phyloP scores from a whole-genome alignment of 2,797 vertebrate genomes.

The Sylvilagus floridanus region DNA sequence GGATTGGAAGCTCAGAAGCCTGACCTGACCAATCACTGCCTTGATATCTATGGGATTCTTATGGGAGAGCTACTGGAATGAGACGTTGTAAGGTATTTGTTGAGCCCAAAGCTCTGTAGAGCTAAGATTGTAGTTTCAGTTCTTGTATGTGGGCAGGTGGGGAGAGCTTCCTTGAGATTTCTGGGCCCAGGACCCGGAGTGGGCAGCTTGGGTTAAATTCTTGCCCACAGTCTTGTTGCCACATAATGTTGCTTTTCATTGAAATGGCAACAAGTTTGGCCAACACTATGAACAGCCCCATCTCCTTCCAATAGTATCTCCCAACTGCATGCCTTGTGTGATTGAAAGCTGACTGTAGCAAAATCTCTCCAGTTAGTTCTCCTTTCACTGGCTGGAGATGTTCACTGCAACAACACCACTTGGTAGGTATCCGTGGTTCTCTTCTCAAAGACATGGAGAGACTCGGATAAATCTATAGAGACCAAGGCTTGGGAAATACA shows the following conservation, averaged over 20 bases:
- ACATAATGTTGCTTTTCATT: background rate
- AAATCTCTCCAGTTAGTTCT: background rate
- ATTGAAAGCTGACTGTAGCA: background rate
- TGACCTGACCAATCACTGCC: background rate
- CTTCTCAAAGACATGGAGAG: background rate
- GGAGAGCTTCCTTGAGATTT: background rate
- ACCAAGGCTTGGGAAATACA: background rate
- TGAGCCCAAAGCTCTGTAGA: background rate
- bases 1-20: background rate
- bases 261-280: background rate
- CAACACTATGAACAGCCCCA: background rate
- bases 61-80: background rate
- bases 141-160: fast-evolving
- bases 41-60: background rate
- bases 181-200: background rate
- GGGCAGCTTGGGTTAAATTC: background rate
- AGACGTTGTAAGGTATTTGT: background rate
- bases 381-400: background rate
- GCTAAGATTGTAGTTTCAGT: fast-evolving
- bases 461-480: background rate
- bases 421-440: background rate
- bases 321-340: background rate
- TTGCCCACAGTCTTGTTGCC: background rate
- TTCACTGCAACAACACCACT: background rate
- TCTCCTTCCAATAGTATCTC: background rate